phyloP scores from a whole-genome alignment of 1,140 invertebrate species.

The Lordiphosa stackelbergi region DNA sequence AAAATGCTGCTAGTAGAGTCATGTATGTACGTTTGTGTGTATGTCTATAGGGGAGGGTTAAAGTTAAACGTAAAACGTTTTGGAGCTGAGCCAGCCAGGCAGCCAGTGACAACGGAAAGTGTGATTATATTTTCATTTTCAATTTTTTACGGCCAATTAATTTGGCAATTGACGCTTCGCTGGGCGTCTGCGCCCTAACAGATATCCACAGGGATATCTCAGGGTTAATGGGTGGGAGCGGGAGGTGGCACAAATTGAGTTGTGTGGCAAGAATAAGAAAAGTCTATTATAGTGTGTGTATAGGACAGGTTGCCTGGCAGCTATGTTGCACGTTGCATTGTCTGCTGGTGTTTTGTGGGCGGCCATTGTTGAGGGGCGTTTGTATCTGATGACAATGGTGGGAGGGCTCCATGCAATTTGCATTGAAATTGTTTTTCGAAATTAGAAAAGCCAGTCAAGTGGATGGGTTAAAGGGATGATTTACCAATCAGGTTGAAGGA shows the following conservation, averaged over 20 bases:
- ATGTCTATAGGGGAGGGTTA: slow-evolving; percentile 37
- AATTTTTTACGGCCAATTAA: slow-evolving; percentile 77
- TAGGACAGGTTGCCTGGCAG: slow-evolving; percentile 55
- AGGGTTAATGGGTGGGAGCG: slow-evolving; percentile 2
- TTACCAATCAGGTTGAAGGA: slow-evolving; percentile 10
- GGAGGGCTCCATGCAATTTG: slow-evolving; percentile 51
- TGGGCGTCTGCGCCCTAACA: slow-evolving; percentile 56
- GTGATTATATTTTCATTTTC: slow-evolving; percentile 76
- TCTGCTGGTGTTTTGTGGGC: slow-evolving; percentile 50
- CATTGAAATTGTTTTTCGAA: slow-evolving; percentile 67
- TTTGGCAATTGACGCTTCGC: slow-evolving; percentile 74
- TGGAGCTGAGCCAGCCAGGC: slow-evolving; percentile 41
- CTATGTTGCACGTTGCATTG: slow-evolving; percentile 59
- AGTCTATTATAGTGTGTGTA: slow-evolving; percentile 67
- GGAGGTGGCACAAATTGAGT: slow-evolving; percentile 59
- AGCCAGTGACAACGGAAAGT: slow-evolving; percentile 58
- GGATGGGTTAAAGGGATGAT: slow-evolving; percentile 9
- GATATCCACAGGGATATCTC: slow-evolving; percentile 28
- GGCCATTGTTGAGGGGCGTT: slow-evolving; percentile 57
- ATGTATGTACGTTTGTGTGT: background rate
- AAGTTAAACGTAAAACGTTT: slow-evolving; percentile 55
- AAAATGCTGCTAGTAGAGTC: slow-evolving; percentile 35
- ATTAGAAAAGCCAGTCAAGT: slow-evolving; percentile 68
- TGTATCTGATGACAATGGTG: too few species aligned
- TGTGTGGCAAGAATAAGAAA: slow-evolving; percentile 73